Evolutionary conservation across 2,113 vertebrate species (phyloP).

Genomic region (Leuciscus idus): DNA sequence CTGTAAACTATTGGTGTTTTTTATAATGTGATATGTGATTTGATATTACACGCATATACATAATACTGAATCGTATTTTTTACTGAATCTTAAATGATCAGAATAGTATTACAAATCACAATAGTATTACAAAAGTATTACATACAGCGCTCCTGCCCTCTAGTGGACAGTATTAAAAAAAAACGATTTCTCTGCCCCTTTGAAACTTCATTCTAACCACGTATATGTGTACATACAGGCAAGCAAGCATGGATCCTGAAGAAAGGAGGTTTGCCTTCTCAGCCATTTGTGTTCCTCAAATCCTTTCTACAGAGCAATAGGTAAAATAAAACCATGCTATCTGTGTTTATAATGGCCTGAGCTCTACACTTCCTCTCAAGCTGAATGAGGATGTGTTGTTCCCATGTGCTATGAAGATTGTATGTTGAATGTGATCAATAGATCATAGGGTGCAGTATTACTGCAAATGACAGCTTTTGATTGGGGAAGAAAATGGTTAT

Average conservation of each 20-base stretch:
- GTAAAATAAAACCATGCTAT: background rate
- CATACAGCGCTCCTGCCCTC: slow-evolving; percentile 1
- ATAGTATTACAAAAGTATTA: background rate
- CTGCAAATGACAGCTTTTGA: slow-evolving; percentile 1
- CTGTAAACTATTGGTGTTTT: background rate
- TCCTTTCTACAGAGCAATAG: background rate
- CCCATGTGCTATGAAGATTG: background rate
- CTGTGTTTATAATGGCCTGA: background rate
- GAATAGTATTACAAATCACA: background rate
- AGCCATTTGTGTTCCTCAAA: background rate
- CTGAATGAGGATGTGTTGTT: background rate
- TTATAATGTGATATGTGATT: background rate
- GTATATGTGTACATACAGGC: background rate
- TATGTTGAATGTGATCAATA: background rate
- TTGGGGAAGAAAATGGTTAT: background rate
- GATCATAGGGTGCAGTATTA: background rate
- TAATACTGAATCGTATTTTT: background rate
- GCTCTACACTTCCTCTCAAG: background rate
- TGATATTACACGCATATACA: background rate
- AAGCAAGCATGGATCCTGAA: background rate
- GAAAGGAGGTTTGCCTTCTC: background rate
- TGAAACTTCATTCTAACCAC: background rate
- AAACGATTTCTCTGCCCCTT: background rate
- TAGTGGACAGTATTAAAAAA: slow-evolving; percentile 5
- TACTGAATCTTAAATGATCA: background rate